A percentile compares a stretch with the other conserved stretches of the same genome.
phyloP scores from a whole-genome alignment of 2,888 invertebrate genomes.

The Drosophila yooni region DNA sequence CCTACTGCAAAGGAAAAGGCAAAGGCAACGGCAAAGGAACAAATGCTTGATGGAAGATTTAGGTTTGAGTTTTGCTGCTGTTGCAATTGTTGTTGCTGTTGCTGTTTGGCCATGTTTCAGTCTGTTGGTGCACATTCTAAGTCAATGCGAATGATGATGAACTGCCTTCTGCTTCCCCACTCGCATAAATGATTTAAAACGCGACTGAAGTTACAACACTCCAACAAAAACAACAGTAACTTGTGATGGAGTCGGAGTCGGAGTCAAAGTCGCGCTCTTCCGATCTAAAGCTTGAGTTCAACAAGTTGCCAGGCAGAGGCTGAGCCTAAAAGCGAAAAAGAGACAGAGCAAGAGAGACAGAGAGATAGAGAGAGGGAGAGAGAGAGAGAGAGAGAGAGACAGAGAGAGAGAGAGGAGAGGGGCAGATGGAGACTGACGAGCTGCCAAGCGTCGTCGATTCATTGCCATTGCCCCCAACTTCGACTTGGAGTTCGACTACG shows the following conservation, averaged over 20 bases:
- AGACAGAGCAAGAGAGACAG: neutral
- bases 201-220: slow-evolving; percentile 35
- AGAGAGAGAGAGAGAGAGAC: neutral
- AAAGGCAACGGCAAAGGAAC: slow-evolving; percentile 13
- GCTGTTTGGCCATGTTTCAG: slow-evolving; percentile 33
- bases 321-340: neutral
- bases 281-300: slow-evolving; percentile 47
- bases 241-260: slow-evolving; percentile 41
- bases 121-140: slow-evolving; percentile 75
- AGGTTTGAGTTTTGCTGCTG: slow-evolving; percentile 4
- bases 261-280: slow-evolving; percentile 19
- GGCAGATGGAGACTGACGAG: slow-evolving; percentile 19
- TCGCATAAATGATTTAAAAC: slow-evolving; percentile 80
- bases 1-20: slow-evolving; percentile 65
- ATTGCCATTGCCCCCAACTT: slow-evolving; percentile 25
- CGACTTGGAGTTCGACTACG: slow-evolving; percentile 3
- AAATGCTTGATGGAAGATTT: neutral
- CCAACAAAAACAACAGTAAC: slow-evolving; percentile 14
- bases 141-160: slow-evolving; percentile 80
- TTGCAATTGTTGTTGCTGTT: slow-evolving; percentile 8
- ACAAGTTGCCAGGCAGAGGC: slow-evolving; percentile 35
- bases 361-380: neutral
- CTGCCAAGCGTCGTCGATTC: slow-evolving; percentile 14
- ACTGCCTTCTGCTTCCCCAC: slow-evolving; percentile 62
- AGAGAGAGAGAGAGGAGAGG: neutral